Conservation (phyloP, 2,797 vertebrate species). For the Coranthus polyacanthus region DNA sequence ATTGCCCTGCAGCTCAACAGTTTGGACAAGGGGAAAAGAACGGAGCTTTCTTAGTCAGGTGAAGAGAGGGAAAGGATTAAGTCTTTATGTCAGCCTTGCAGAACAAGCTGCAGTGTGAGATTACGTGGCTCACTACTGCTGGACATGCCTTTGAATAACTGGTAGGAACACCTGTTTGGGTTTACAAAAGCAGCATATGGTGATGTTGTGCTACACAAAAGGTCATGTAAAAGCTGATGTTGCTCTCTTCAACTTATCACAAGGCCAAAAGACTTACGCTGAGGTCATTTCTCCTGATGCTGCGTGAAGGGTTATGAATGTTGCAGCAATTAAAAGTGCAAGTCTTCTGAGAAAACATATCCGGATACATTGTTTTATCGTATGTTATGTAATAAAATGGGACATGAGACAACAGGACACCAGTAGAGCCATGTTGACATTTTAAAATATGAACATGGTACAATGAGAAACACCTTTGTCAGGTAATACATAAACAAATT, state of each 20-base stretch:
- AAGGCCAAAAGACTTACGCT: constrained; percentile 20
- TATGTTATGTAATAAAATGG: constrained; percentile 23
- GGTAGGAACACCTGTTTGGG: constrained; percentile 45
- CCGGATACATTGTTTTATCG: constrained; percentile 7
- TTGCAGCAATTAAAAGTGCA: constrained; percentile 13
- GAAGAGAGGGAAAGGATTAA: not conserved
- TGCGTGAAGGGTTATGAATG: constrained; percentile 22
- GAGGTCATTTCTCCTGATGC: constrained; percentile 9
- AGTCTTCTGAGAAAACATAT: constrained; percentile 14
- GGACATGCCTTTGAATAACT: constrained; percentile 39
- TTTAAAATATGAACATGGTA: constrained; percentile 20
- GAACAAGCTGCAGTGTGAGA: constrained; percentile 40
- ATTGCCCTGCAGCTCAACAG: constrained; percentile 41
- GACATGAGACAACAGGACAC: constrained; percentile 28
- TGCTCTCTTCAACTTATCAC: constrained; percentile 25
- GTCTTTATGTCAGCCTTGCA: constrained; percentile 11
- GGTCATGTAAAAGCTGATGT: constrained; percentile 40
- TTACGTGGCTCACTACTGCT: constrained; percentile 39
- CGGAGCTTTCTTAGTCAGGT: constrained; percentile 15
- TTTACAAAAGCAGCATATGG: constrained; percentile 62
- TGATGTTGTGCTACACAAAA: constrained; percentile 30
- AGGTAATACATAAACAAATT: not conserved
- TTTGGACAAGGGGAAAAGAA: constrained; percentile 21
- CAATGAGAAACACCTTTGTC: constrained; percentile 15
- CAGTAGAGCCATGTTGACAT: constrained; percentile 27